A percentile compares a stretch with the other conserved stretches of the same genome.
Evolutionary conservation across 1,140 invertebrate species (phyloP).

Genomic region (Atta texana): DNA sequence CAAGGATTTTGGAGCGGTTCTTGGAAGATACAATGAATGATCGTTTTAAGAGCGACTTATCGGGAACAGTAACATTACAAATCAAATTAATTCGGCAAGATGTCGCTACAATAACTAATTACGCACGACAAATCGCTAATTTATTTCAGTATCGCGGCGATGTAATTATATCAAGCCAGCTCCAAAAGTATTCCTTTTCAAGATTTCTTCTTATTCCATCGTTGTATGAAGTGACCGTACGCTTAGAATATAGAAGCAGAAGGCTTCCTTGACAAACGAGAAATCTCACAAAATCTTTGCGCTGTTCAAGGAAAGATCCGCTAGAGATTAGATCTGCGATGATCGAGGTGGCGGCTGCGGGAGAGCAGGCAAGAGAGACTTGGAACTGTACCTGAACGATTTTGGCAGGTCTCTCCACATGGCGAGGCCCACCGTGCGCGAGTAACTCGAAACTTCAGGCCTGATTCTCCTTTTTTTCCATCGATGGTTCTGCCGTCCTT

Average conservation of each 20-base stretch:
- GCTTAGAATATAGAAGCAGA: slow-evolving; percentile 19
- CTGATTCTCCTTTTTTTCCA: slow-evolving; percentile 57
- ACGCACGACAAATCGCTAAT: not conserved
- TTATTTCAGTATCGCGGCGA: not conserved
- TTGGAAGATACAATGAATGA: slow-evolving; percentile 2
- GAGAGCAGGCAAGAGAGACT: slow-evolving; percentile 39
- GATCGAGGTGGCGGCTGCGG: slow-evolving; percentile 1
- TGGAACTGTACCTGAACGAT: slow-evolving; percentile 74
- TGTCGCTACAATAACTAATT: not conserved
- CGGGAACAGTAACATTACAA: not conserved
- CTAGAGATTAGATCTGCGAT: slow-evolving; percentile 25
- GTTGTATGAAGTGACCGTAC: not conserved
- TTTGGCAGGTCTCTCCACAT: slow-evolving; percentile 74
- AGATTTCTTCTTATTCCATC: slow-evolving; percentile 21
- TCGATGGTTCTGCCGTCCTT: slow-evolving; percentile 9
- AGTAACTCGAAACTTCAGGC: slow-evolving; percentile 76
- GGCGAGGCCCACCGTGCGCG: slow-evolving; percentile 73
- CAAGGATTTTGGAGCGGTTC: slow-evolving; percentile 42
- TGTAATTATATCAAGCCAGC: not conserved
- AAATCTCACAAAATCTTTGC: slow-evolving; percentile 34
- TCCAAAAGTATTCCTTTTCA: not conserved
- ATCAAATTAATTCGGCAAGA: not conserved
- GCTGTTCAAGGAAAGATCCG: slow-evolving; percentile 37
- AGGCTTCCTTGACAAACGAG: slow-evolving; percentile 7
- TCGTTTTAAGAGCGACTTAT: not conserved